Percentiles rank a stretch among this genome's conserved stretches.
These are phyloP conservation scores for Hydrolagus affinis DNA, from an alignment of 2,113 vertebrate genomes.

Conservation along the genomic window DNA sequence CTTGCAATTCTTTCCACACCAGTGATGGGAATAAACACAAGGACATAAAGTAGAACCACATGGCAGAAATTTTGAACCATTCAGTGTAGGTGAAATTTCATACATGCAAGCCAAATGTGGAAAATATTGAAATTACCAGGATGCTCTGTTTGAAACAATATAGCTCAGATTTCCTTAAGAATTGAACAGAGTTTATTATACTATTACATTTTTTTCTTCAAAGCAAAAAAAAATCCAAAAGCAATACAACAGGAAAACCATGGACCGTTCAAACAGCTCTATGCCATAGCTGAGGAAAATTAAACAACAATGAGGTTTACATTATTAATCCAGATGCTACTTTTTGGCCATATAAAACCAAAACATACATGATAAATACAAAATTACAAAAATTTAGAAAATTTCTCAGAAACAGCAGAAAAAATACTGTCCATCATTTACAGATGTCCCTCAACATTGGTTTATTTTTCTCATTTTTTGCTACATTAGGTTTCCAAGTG, in stretches of 20 bases:
- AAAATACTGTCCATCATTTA: slow-evolving; percentile 32
- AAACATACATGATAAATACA: slow-evolving; percentile 33
- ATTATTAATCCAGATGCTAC: slow-evolving; percentile 30
- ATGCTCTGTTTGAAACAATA: not conserved
- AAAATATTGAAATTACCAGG: slow-evolving; percentile 1
- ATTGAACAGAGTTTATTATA: slow-evolving; percentile 31
- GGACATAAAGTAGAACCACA: not conserved
- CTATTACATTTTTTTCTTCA: slow-evolving; percentile 28
- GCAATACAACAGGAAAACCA: slow-evolving; percentile 26
- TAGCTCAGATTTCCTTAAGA: slow-evolving; percentile 26
- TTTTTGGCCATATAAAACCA: slow-evolving; percentile 31
- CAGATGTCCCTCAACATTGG: slow-evolving; percentile 29
- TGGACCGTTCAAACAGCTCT: slow-evolving; percentile 22
- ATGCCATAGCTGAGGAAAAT: slow-evolving; percentile 31
- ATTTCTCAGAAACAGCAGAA: slow-evolving; percentile 32
- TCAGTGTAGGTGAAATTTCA: not conserved
- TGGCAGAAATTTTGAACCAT: not conserved
- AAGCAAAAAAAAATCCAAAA: slow-evolving; percentile 19
- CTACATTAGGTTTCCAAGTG: slow-evolving; percentile 28
- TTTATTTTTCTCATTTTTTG: slow-evolving; percentile 17
- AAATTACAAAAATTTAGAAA: slow-evolving; percentile 33
- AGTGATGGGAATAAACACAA: not conserved
- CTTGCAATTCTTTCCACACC: not conserved
- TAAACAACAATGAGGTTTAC: slow-evolving; percentile 28
- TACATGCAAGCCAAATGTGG: not conserved